phyloP scores from a whole-genome alignment of 1,140 invertebrate genomes.

The Goniozus legneri region DNA sequence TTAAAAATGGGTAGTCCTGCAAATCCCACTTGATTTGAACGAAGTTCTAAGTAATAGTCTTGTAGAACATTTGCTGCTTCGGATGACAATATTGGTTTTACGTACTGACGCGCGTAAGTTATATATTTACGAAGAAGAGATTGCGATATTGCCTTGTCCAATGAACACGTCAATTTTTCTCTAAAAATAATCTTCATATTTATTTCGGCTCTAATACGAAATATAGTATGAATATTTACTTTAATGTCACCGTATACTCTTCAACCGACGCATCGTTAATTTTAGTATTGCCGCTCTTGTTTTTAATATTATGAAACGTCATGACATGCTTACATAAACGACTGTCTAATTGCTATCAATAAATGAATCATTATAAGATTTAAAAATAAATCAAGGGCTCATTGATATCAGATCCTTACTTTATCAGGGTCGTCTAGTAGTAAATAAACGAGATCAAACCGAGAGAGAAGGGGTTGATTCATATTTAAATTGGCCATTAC shows the following conservation, averaged over 20 bases:
- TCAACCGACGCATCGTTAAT: no score
- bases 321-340: constrained; percentile 80
- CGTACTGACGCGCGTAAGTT: constrained; percentile 85
- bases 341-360: constrained; percentile 64
- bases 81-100: constrained; percentile 72
- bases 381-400: no score
- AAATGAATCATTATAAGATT: constrained; percentile 12
- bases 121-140: constrained; percentile 84
- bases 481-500: constrained; percentile 89
- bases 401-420: constrained; percentile 48
- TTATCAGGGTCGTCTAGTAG: constrained; percentile 79
- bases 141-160: constrained; percentile 71
- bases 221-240: no score
- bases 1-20: constrained; percentile 74
- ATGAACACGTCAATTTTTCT: constrained; percentile 61
- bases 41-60: constrained; percentile 79
- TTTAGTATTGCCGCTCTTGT: constrained; percentile 10
- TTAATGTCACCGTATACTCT: no score
- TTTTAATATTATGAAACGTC: constrained; percentile 62
- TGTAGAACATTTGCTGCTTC: constrained; percentile 70
- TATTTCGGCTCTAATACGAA: no score
- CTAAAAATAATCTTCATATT: constrained; percentile 54
- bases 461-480: constrained; percentile 77
- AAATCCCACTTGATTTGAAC: constrained; percentile 60
- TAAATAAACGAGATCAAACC: constrained; percentile 93